Conservation (phyloP, 1,140 invertebrate genomes). For the Drosophila kanapiae region DNA sequence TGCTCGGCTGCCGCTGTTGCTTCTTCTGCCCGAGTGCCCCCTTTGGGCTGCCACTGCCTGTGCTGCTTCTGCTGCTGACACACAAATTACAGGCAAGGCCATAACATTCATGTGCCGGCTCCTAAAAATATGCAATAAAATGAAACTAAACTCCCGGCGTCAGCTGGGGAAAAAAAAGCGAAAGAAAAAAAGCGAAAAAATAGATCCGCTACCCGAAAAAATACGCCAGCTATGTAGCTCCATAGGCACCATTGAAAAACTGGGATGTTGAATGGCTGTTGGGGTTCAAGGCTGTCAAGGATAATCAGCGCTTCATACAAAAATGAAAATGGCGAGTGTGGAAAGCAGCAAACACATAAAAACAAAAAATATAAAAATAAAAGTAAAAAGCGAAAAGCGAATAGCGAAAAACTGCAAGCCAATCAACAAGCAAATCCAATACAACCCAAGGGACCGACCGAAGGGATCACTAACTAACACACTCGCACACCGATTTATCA, state of each 20-base stretch:
- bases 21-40: slow-evolving; percentile 22
- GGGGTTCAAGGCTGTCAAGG: slow-evolving; percentile 4
- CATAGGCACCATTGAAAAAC: neutral
- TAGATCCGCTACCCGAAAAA: slow-evolving; percentile 12
- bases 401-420: slow-evolving; percentile 63
- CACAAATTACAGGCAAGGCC: slow-evolving; percentile 74
- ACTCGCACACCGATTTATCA: slow-evolving; percentile 11
- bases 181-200: too few relatives aligned
- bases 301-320: slow-evolving; percentile 56
- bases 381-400: slow-evolving; percentile 2
- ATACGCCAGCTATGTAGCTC: neutral
- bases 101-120: slow-evolving; percentile 72
- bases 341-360: neutral
- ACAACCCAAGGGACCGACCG: slow-evolving; percentile 63
- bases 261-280: neutral
- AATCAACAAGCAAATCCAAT: slow-evolving; percentile 81
- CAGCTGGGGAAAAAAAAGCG: slow-evolving; percentile 54
- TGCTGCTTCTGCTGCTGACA: slow-evolving; percentile 59
- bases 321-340: slow-evolving; percentile 26
- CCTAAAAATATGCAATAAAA: slow-evolving; percentile 79
- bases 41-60: neutral
- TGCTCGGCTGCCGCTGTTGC: slow-evolving; percentile 51
- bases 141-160: slow-evolving; percentile 61
- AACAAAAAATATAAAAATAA: neutral
- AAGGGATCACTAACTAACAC: slow-evolving; percentile 67